These are phyloP conservation scores for Furnarius figulus DNA, from an alignment of 2,113 vertebrate species.

Conservation along the genomic window DNA sequence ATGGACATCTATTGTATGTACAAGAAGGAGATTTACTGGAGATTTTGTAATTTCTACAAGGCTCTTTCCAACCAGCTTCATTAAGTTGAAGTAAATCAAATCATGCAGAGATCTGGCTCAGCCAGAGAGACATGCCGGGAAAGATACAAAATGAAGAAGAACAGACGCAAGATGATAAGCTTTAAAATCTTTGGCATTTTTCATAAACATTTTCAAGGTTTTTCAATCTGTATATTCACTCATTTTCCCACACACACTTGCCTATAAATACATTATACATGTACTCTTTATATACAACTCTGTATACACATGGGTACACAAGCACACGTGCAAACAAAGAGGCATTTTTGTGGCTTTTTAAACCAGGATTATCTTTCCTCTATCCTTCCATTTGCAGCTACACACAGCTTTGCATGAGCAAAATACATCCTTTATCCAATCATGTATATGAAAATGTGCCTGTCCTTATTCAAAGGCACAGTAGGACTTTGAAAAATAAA, in stretches of 20 bases:
- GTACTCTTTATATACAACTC: constrained; percentile 21
- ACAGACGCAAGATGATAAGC: constrained; percentile 70
- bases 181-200: constrained; percentile 76
- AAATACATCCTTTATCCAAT: constrained; percentile 54
- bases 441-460: constrained; percentile 23
- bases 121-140: constrained; percentile 65
- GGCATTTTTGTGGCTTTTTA: constrained; percentile 43
- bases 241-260: not conserved
- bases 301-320: not conserved
- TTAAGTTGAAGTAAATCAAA: constrained; percentile 80
- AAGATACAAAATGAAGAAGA: constrained; percentile 74
- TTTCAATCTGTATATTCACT: constrained; percentile 50
- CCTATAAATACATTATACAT: constrained; percentile 46
- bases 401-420: not conserved
- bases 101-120: constrained; percentile 75
- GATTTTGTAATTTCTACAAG: constrained; percentile 77
- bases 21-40: constrained; percentile 75
- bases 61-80: constrained; percentile 75
- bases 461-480: constrained; percentile 11
- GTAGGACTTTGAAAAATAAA: not conserved
- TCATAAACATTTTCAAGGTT: constrained; percentile 73
- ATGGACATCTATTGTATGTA: constrained; percentile 68
- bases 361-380: constrained; percentile 33
- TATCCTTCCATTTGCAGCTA: constrained; percentile 42
- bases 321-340: constrained; percentile 19